Conservation (phyloP, 2,113 vertebrate genomes). For the Struthidea cinerea region DNA sequence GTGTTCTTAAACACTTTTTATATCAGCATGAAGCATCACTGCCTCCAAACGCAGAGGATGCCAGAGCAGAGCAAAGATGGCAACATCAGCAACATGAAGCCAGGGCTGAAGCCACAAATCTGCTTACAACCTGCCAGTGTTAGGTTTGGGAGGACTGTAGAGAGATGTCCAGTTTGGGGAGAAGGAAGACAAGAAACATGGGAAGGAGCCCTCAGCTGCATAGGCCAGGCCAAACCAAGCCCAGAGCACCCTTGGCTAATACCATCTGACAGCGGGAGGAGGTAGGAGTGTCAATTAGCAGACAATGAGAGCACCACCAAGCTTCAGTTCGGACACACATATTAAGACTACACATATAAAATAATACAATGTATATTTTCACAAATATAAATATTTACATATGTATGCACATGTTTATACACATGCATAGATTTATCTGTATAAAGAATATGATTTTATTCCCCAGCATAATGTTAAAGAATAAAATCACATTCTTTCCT, state of each 20-base stretch:
- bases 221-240: background rate
- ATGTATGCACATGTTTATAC: background rate
- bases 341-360: background rate
- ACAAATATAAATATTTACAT: background rate
- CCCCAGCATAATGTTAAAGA: background rate
- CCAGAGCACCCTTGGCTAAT: background rate
- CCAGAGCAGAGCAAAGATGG: background rate
- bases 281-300: background rate
- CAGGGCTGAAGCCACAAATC: background rate
- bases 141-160: background rate
- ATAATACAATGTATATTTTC: background rate
- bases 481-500: background rate
- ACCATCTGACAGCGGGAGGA: background rate
- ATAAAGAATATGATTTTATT: background rate
- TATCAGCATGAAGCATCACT: background rate
- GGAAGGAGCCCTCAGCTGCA: background rate
- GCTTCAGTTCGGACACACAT: background rate
- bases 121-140: background rate
- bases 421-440: background rate
- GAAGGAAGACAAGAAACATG: background rate
- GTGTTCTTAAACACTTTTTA: background rate
- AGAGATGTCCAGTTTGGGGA: background rate
- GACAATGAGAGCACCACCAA: background rate
- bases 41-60: rapidly evolving
- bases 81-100: background rate